Base-by-base conservation (phyloP, 2,113 vertebrate genomes). In the Lucifuga dentata region DNA sequence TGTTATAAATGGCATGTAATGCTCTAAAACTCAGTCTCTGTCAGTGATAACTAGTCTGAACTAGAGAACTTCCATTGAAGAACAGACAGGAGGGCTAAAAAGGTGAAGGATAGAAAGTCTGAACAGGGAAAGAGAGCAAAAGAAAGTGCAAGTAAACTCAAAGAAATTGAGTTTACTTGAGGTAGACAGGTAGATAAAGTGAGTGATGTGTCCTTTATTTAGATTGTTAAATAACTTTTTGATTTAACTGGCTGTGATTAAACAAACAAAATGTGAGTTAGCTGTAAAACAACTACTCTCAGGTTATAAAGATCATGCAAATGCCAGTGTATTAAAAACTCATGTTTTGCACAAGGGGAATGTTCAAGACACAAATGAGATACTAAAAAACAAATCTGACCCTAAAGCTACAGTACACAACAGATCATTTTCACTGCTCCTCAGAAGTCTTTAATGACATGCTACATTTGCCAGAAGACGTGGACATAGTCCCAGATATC, bases 101-200 rank as follows among this genome's bases (percentile, higher is more conserved):
- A 19, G 15, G 33, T 21, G 33, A 32, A 33, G 26, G 26, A 29
- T 7, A n/a, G 46, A 32, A 33, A 32, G 33, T 17, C 4, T 15
- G n/a, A 5, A 45, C 11, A 20, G 41, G 7, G 7, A 43, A 29
- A 26, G n/a, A 20, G 21, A 44, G 8, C 17, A 11, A 41, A 11
- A 59, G 24, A 58, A n/a, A 12, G 10, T 7, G 17, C 6, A 40
- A 21, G 13, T n/a, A 57, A 40, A 12, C 13, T 39, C 19, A 15
- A 21, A 68, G 33, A 64, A 55, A 69, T 64, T 5, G n/a, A 5
- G 17, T 40, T 48, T 21, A 53, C 11, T 26, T n/a, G n/a, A n/a
- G n/a, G n/a, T n/a, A n/a, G n/a, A 29, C 26, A 29, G 26, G 26
- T 3, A 29, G 26, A 29, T 29, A 7, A 7, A 29, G 26, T 3